These are phyloP conservation scores for Drosophila subobscura DNA, from an alignment of 1,140 invertebrate genomes.

Conservation along the genomic window DNA sequence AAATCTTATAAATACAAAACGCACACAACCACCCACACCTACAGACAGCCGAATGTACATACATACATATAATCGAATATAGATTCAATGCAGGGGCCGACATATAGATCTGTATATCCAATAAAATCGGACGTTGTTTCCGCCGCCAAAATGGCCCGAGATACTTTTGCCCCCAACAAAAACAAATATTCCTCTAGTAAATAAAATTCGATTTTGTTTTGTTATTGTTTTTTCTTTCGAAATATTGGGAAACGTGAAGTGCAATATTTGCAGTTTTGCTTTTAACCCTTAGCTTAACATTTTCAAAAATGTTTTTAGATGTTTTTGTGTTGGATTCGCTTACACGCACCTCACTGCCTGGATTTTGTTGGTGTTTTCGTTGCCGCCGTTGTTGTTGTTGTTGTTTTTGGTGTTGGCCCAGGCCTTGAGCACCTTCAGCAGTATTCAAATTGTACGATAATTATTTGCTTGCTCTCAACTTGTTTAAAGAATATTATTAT, in stretches of 20 bases:
- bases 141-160: slow-evolving; percentile 51
- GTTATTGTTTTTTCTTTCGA: slow-evolving; percentile 11
- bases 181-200: slow-evolving; percentile 21
- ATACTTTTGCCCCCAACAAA: slow-evolving; percentile 28
- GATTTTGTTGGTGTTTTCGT: slow-evolving; percentile 38
- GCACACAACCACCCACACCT: slow-evolving; percentile 3
- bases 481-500: slow-evolving; percentile 33
- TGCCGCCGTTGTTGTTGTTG: not conserved
- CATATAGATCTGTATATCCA: slow-evolving; percentile 58
- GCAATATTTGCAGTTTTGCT: slow-evolving; percentile 41
- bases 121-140: slow-evolving; percentile 73
- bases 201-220: slow-evolving; percentile 10
- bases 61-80: slow-evolving; percentile 40
- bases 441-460: slow-evolving; percentile 2
- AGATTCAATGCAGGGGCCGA: slow-evolving; percentile 45
- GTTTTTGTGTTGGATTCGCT: slow-evolving; percentile 12
- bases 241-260: slow-evolving; percentile 8
- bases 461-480: slow-evolving; percentile 36
- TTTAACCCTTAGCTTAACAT: slow-evolving; percentile 17
- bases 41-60: not conserved
- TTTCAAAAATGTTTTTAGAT: slow-evolving; percentile 5
- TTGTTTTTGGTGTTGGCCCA: slow-evolving; percentile 4
- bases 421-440: too few species aligned
- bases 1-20: slow-evolving; percentile 72
- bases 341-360: slow-evolving; percentile 66